Base-by-base conservation (phyloP, 2,888 invertebrate genomes). In the Trisateles emortualis region DNA sequence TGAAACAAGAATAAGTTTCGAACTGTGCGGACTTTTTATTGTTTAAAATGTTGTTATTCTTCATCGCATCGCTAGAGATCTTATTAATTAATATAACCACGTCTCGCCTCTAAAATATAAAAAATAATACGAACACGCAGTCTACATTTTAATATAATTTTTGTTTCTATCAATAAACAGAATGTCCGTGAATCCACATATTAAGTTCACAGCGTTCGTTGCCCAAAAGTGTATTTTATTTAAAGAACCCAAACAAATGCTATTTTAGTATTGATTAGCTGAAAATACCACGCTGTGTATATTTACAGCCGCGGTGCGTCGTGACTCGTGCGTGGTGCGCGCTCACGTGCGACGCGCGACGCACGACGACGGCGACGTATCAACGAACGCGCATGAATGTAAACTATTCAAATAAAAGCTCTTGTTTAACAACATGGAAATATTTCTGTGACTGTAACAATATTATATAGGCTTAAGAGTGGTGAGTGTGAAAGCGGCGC, bases 231-330 rank as follows among this genome's bases (percentile, higher is more conserved):
- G 14, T 14, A 38, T 30, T 16, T 38, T 69, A 61, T 60, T 57
- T 61, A 51, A 48, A 59, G 53, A 61, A 59, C 51, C 50, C 52
- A 72, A 69, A 67, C 58, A 64, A 71, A 63, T 38, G 48, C 49
- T 66, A 68, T 64, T 54, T 42, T 35, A 49, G 57, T n/a, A n/a
- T 9, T 17, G 22, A 50, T 6, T 17, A 30, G 40, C 52, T 42
- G 10, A 41, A 68, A 72, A 69, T 69, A 69, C 32, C 52, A 16
- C 42, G 38, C 5, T 5, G 10, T 22, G 44, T 67, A 58, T 52
- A 49, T 51, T 41, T 51, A 55, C 19, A 2, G 17, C 26, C 44
- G 33, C 14, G 24, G 22, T 22, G 38, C 16, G 50, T 36, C 29
- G 44, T 19, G 36, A n/a, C 42, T 35, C 30, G 44, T 11, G 39